Evolutionary conservation across 2,888 invertebrate genomes (phyloP), one percentile per base, ranked within the genome.

Genomic region (Panopea generosa): DNA sequence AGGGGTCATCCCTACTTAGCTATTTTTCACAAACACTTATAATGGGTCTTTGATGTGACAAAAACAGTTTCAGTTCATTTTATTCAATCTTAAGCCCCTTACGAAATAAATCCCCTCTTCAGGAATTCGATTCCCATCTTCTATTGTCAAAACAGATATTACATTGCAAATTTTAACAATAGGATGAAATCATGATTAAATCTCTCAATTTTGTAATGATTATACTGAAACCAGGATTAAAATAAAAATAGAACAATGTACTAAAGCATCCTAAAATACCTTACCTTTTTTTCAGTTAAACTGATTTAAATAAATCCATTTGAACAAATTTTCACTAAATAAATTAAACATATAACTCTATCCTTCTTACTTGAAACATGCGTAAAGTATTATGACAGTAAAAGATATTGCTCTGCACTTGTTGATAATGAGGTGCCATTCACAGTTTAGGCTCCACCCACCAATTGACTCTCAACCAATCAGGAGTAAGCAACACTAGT

Each of bases 351-450:
- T n/a, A 33, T 33, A 33, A 7, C 20, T 40, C 45, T 55, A 55
- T 38, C 50, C 50, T 62, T 50, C 33, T 26, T 20, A 55, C 66
- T 33, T 33, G 33, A 33, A 33, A 33, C 74, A 68, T 63, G 74
- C 67, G 68, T 29, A 60, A 29, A 29, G 68, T 69, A 65, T 75
- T 65, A 69, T 75, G 74, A 45, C 69, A 65, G 53, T 18, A 63
- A 57, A 59, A 50, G 33, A 59, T 59, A 52, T 33, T 47, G 45
- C 50, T n/a, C 45, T 69, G 68, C 75, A 80, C 79, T 80, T 80
- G 79, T 70, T 75, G 72, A 60, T 76, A 80, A 66, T 69, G 65
- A 57, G 29, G 27, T 76, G 76, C 72, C 79, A 80, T 53, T 80
- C 66, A 72, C 24, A 22, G 26, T 14, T 11, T 43, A 29, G 60